These are phyloP conservation scores for Lasioglossum oenotherae DNA, from an alignment of 2,888 invertebrate genomes.

Conservation along the genomic window DNA sequence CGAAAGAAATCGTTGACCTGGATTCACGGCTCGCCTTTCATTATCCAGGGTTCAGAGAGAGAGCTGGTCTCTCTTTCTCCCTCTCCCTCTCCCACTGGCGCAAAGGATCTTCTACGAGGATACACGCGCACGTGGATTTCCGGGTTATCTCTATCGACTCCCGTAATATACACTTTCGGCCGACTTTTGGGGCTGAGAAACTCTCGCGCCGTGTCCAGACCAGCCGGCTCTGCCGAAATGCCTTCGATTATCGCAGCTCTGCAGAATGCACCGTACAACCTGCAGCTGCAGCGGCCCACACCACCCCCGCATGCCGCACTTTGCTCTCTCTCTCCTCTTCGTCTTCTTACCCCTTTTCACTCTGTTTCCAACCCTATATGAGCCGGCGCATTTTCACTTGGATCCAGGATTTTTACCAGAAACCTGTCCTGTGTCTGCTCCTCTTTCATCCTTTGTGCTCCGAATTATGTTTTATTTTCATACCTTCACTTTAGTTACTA, in stretches of 20 bases:
- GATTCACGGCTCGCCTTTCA: slow-evolving; percentile 52
- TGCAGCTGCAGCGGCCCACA: slow-evolving; percentile 10
- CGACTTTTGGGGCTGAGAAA: slow-evolving; percentile 37
- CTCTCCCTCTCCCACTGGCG: not conserved
- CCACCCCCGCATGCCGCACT: not conserved
- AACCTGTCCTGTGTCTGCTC: not conserved
- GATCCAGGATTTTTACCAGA: not conserved
- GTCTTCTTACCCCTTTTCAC: not conserved
- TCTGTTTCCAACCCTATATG: not conserved
- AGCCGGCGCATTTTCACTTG: not conserved
- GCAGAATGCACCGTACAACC: slow-evolving; percentile 23
- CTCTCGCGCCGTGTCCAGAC: slow-evolving; percentile 25
- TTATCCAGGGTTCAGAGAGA: slow-evolving; percentile 24
- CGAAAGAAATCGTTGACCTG: slow-evolving; percentile 56
- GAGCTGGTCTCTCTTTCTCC: not conserved
- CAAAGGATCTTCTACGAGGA: slow-evolving; percentile 44
- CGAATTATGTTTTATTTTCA: not conserved
- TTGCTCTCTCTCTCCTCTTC: too few relatives aligned
- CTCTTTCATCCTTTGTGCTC: not conserved
- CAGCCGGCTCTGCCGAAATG: slow-evolving; percentile 12
- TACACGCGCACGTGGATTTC: slow-evolving; percentile 46
- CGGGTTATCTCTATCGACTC: slow-evolving; percentile 53
- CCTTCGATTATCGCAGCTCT: slow-evolving; percentile 40
- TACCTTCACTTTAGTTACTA: not conserved
- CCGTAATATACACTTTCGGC: slow-evolving; percentile 50